Conservation (phyloP, 1,140 invertebrate species). For the Ips typographus region DNA sequence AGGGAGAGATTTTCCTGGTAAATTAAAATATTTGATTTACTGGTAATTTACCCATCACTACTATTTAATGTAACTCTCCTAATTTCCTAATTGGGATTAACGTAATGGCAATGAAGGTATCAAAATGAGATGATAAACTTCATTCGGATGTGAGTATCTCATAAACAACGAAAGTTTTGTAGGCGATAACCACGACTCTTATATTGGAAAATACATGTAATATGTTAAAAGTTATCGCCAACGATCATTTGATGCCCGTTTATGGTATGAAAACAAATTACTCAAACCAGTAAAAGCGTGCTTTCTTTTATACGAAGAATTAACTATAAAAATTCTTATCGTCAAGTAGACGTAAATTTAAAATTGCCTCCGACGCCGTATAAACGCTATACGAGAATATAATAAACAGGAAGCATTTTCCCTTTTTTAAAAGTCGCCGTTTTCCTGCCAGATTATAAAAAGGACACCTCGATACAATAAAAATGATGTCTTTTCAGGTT, state of each 20-base stretch:
- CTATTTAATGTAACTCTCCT: too few relatives aligned
- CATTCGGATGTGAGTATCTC: too few relatives aligned
- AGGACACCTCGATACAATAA: slow-evolving; percentile 47
- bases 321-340: slow-evolving; percentile 46
- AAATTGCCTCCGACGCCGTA: slow-evolving; percentile 41
- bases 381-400: slow-evolving; percentile 44
- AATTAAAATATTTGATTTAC: background rate
- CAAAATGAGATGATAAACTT: too few relatives aligned
- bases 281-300: slow-evolving; percentile 26
- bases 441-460: slow-evolving; percentile 46
- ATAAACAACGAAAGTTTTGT: slow-evolving; percentile 11
- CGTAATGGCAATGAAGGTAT: too few relatives aligned
- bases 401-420: slow-evolving; percentile 45
- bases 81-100: too few relatives aligned
- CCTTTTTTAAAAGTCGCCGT: slow-evolving; percentile 46
- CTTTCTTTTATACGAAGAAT: slow-evolving; percentile 41
- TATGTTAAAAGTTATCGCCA: slow-evolving; percentile 18
- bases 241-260: slow-evolving; percentile 26
- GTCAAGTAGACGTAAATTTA: slow-evolving; percentile 43
- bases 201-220: slow-evolving; percentile 13
- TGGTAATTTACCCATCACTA: too few relatives aligned
- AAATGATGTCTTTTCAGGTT: slow-evolving; percentile 39
- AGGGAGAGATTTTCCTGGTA: background rate
- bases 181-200: slow-evolving; percentile 6
- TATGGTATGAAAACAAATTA: slow-evolving; percentile 33